A percentile compares a stretch with the other conserved stretches of the same genome.
Conservation (phyloP, 1,140 invertebrate species). For the Physella acuta region DNA sequence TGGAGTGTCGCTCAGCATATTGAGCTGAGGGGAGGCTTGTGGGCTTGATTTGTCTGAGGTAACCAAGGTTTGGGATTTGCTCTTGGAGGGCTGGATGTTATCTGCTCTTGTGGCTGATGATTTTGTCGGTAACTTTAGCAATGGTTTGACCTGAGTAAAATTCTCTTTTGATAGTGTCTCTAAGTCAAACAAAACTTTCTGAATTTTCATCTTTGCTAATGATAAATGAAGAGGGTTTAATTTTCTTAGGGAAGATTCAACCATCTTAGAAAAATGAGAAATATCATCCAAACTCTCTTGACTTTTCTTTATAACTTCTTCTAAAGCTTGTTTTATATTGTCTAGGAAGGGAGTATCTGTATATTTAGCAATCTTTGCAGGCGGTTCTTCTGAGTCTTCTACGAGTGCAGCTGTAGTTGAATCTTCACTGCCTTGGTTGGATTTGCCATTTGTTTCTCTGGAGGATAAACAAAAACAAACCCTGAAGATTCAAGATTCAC, state of each 20-base stretch:
- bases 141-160: too few relatives aligned
- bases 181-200: conserved; percentile 11
- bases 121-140: too few relatives aligned
- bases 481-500: neutral
- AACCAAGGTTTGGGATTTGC: too few relatives aligned
- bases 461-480: neutral
- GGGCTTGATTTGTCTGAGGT: too few relatives aligned
- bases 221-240: neutral
- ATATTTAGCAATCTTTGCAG: neutral
- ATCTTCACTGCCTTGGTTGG: too few relatives aligned
- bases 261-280: conserved; percentile 8
- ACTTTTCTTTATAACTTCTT: neutral
- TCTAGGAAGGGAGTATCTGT: neutral
- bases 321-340: conserved; percentile 9
- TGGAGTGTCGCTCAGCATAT: too few relatives aligned
- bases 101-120: too few relatives aligned
- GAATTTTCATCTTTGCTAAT: conserved; percentile 3
- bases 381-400: too few relatives aligned
- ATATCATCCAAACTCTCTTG: neutral
- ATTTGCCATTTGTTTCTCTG: neutral
- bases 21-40: too few relatives aligned
- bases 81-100: too few relatives aligned
- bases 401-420: too few relatives aligned
- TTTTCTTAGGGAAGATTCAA: conserved; percentile 10
- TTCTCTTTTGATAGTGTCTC: neutral